Conservation (phyloP, 2,113 vertebrate species). For the Geothlypis trichas region DNA sequence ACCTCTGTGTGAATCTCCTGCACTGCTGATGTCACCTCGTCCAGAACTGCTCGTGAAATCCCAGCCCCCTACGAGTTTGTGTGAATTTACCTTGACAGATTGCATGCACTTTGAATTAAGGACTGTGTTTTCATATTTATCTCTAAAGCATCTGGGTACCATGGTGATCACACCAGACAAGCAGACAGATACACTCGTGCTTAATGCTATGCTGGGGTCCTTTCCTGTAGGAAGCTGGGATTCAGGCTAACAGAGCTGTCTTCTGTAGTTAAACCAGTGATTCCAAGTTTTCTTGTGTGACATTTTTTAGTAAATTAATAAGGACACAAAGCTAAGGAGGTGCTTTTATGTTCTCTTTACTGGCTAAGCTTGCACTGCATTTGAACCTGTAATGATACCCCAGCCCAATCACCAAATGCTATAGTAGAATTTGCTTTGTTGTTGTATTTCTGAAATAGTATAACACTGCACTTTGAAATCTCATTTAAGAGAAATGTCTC, state of each 20-base stretch:
- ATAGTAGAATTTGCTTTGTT: background rate
- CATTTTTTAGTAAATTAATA: background rate
- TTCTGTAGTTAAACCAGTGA: background rate
- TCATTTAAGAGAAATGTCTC: background rate
- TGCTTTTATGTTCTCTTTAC: background rate
- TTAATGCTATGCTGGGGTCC: background rate
- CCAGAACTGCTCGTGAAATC: background rate
- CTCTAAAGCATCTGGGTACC: constrained; percentile 12
- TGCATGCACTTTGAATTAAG: background rate
- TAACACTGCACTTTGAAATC: background rate
- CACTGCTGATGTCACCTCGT: background rate
- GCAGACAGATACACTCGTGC: background rate
- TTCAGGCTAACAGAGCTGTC: background rate
- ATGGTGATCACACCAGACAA: background rate
- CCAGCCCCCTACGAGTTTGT: background rate
- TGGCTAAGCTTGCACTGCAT: background rate
- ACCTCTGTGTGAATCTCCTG: background rate
- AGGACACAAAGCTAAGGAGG: background rate
- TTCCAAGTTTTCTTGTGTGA: background rate
- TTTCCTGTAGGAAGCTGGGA: background rate
- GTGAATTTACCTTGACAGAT: constrained; percentile 4
- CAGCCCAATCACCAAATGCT: background rate
- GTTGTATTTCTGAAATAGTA: background rate
- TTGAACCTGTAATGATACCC: background rate
- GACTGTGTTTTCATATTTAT: background rate